Evolutionary conservation across 23 tunicate genomes (phyloP).

Genomic region (Oikopleura albicans): DNA sequence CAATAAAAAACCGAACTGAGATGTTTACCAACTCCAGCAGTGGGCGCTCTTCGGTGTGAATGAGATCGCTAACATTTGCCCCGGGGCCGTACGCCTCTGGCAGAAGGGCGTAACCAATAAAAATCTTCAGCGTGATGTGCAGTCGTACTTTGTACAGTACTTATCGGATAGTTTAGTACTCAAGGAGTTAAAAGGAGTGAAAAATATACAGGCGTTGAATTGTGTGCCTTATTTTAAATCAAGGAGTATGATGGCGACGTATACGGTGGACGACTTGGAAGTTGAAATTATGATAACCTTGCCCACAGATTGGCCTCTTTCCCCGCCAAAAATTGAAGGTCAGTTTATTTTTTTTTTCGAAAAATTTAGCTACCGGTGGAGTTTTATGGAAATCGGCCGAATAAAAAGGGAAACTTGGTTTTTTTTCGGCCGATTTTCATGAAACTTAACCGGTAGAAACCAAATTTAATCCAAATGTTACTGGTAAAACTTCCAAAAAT

Average conservation of each 20-base stretch:
- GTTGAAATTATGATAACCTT: slow-evolving; percentile 48
- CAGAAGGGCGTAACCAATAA: background rate
- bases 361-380: too few relatives aligned
- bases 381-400: too few relatives aligned
- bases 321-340: slow-evolving; percentile 31
- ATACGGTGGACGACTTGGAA: slow-evolving; percentile 38
- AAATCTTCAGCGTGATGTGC: slow-evolving; percentile 19
- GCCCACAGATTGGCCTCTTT: slow-evolving; percentile 41
- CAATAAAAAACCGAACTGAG: too few relatives aligned
- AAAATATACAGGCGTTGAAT: background rate
- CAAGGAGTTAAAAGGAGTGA: slow-evolving; percentile 35
- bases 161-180: slow-evolving; percentile 32
- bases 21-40: background rate
- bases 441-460: too few relatives aligned
- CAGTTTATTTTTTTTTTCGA: too few relatives aligned
- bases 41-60: background rate
- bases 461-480: too few relatives aligned
- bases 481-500: too few relatives aligned
- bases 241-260: slow-evolving; percentile 46
- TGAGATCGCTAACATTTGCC: background rate
- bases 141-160: slow-evolving; percentile 33
- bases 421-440: too few relatives aligned
- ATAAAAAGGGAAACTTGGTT: too few relatives aligned
- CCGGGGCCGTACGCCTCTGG: slow-evolving; percentile 9
- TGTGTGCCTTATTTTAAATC: slow-evolving; percentile 26